Conservation (phyloP, 2,888 invertebrate genomes). For the Notodonta dromedarius region DNA sequence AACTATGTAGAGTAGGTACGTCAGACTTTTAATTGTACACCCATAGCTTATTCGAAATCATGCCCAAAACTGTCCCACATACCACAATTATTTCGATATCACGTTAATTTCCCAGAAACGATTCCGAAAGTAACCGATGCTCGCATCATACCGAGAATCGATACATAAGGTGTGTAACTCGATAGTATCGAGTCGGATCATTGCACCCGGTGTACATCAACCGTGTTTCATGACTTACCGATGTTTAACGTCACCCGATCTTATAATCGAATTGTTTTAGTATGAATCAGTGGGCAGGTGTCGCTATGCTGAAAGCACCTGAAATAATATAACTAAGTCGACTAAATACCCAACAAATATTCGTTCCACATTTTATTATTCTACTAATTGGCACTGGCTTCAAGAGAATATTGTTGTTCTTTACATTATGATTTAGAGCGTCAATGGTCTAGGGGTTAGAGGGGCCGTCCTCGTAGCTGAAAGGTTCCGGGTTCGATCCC, state of each 20-base stretch:
- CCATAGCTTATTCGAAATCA: not conserved
- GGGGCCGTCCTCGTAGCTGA: too few species aligned
- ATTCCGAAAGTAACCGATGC: slow-evolving; percentile 18
- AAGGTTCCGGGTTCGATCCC: too few species aligned
- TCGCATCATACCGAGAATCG: slow-evolving; percentile 40
- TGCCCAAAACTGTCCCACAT: slow-evolving; percentile 1
- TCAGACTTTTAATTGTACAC: not conserved
- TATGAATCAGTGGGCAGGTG: slow-evolving; percentile 1
- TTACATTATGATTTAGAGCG: too few species aligned
- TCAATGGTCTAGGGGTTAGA: too few species aligned
- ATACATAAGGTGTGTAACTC: slow-evolving; percentile 34
- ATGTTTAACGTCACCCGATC: slow-evolving; percentile 1
- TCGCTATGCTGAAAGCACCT: slow-evolving; percentile 3
- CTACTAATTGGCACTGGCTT: too few species aligned
- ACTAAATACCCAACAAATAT: not conserved
- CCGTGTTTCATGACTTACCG: slow-evolving; percentile 8
- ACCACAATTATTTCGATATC: slow-evolving; percentile 27
- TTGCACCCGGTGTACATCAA: slow-evolving; percentile 26
- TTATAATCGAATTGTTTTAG: not conserved
- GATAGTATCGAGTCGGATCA: slow-evolving; percentile 33
- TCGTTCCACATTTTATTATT: too few species aligned
- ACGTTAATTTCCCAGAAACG: slow-evolving; percentile 43
- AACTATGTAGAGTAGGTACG: too few species aligned
- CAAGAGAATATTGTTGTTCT: too few species aligned
- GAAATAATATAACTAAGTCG: not conserved